Evolutionary conservation across 2,797 vertebrate species (phyloP), one percentile per base, ranked within the genome.

Genomic region (Gila robusta): DNA sequence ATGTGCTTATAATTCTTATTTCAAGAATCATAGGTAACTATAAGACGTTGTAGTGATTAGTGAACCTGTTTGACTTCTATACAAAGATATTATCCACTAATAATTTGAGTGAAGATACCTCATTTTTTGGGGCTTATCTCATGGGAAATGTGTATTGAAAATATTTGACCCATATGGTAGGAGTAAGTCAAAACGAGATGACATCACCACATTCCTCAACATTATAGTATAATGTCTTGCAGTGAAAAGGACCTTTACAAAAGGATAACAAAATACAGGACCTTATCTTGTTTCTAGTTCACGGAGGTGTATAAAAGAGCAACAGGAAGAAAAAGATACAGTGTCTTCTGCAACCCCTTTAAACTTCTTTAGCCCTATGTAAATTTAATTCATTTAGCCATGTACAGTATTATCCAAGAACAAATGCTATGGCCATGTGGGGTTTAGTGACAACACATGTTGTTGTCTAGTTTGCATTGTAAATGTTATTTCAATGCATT

Each of bases 131-230:
- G 78, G 35, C 44, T 59, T 35, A 69, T 32, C 69, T 85, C 17
- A 64, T 26, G 74, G 41, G 76, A 89, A 87, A 83, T 28, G 21
- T 21, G 35, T 28, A 39, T 39, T 85, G 54, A 83, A 85, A 87
- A 64, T 47, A 85, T 70, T 32, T 56, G 47, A 73, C 71, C 67
- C 37, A 47, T 19, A 83, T 64, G 82, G 72, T 80, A 88, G 87
- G 76, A 67, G 80, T 47, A 54, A 39, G 70, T 70, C 59, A 67
- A 81, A 82, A 88, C 52, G 10, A 62, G 59, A 82, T 80, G 79
- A 84, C 79, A 76, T 77, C 69, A 70, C 8, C 72, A 85, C 73
- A 89, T 87, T 88, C 85, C 47, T 64, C 26, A 67, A 70, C 59
- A 85, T 21, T 16, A 59, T 28, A 21, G 7, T 81, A 39, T 21